phyloP scores from a whole-genome alignment of 1,140 invertebrate genomes.

The Aphelinus certus region DNA sequence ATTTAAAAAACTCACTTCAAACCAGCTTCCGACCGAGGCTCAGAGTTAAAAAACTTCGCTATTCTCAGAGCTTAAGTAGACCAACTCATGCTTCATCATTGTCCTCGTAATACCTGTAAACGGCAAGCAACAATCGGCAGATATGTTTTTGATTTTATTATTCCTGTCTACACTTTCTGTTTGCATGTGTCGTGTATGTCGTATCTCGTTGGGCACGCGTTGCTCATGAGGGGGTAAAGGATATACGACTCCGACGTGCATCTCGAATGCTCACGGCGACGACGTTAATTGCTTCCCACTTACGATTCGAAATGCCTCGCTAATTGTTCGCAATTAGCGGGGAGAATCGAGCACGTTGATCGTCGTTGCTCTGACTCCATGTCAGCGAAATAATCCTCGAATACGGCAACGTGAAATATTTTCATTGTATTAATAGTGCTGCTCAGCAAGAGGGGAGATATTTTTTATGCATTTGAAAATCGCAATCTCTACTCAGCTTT shows the following conservation, averaged over 20 bases:
- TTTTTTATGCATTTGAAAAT: no score
- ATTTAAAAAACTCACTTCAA: no score
- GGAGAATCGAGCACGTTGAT: not conserved
- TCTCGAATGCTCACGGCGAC: not conserved
- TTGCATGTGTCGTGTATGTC: no score
- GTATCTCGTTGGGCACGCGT: no score
- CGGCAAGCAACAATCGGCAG: slow-evolving; percentile 10
- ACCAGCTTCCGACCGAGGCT: not conserved
- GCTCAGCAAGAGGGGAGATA: no score
- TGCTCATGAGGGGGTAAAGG: no score
- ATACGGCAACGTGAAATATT: no score
- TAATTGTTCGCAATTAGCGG: slow-evolving; percentile 22
- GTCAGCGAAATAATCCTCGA: no score
- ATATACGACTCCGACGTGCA: not conserved
- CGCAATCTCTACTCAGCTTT: no score
- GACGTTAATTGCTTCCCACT: slow-evolving; percentile 18
- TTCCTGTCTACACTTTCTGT: not conserved
- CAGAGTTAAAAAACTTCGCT: not conserved
- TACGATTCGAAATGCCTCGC: slow-evolving; percentile 23
- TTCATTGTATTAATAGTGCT: no score
- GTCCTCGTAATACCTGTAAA: not conserved
- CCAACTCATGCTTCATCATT: not conserved
- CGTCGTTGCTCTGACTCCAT: not conserved
- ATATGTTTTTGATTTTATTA: slow-evolving; percentile 7
- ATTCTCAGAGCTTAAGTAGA: not conserved